Conservation (phyloP, 2,888 invertebrate genomes). For the Leptothorax acervorum region DNA sequence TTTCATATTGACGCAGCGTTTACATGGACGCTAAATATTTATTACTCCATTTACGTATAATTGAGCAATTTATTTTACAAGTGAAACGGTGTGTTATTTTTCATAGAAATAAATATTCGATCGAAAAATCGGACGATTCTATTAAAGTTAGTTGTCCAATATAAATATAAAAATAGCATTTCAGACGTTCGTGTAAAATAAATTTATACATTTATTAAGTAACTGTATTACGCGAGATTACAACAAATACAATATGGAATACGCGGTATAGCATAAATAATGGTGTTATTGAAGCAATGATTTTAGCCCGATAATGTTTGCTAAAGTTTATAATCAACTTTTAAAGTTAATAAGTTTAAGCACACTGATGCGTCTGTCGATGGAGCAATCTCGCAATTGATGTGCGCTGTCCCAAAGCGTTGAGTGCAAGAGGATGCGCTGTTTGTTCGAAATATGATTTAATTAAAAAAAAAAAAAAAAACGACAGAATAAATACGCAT, state of each 20-base stretch:
- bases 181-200: neutral
- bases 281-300: neutral
- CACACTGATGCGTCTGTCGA: constrained; percentile 1
- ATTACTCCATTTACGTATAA: constrained; percentile 34
- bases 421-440: neutral
- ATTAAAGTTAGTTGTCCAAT: neutral
- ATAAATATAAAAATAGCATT: neutral
- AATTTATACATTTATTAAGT: neutral
- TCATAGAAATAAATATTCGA: neutral
- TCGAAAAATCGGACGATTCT: neutral
- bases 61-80: constrained; percentile 11
- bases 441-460: neutral
- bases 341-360: constrained; percentile 22
- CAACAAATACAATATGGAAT: neutral
- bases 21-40: neutral
- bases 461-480: neutral
- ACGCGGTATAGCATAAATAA: neutral
- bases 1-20: neutral
- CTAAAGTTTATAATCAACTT: constrained; percentile 20
- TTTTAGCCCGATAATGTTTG: neutral
- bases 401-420: neutral
- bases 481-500: constrained; percentile 57
- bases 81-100: neutral
- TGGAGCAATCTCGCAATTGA: constrained; percentile 18
- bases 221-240: neutral